These are phyloP conservation scores for Parnassius apollo DNA, from an alignment of 2,888 invertebrate species.

Conservation along the genomic window DNA sequence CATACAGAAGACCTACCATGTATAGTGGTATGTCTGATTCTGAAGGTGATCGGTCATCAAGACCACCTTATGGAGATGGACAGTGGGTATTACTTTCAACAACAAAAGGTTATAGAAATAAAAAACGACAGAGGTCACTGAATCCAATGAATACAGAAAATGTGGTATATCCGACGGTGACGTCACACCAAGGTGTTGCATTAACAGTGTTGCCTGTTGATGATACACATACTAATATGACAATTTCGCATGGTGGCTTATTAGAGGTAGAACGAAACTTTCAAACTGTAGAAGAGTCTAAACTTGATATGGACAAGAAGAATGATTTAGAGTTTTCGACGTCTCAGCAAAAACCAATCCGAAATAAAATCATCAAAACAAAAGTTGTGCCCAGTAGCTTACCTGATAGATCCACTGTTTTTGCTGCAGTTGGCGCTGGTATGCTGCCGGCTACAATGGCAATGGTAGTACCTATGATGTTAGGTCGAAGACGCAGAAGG, in stretches of 20 bases:
- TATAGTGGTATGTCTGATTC: conserved; percentile 69
- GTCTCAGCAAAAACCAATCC: conserved; percentile 53
- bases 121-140: conserved; percentile 69
- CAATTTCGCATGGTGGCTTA: conserved; percentile 86
- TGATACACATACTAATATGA: conserved; percentile 82
- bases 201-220: conserved; percentile 88
- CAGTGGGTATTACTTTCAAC: conserved; percentile 90
- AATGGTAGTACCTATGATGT: conserved; percentile 88
- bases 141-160: conserved; percentile 48
- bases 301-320: conserved; percentile 63
- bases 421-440: conserved; percentile 88
- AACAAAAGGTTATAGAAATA: conserved; percentile 87
- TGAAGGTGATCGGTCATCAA: conserved; percentile 75
- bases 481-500: conserved; percentile 76
- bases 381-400: conserved; percentile 52
- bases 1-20: conserved; percentile 68
- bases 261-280: conserved; percentile 88
- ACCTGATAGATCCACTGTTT: conserved; percentile 82
- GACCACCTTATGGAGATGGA: conserved; percentile 85
- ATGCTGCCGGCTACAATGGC: conserved; percentile 91
- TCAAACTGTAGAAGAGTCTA: conserved; percentile 84
- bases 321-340: conserved; percentile 56
- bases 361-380: conserved; percentile 54
- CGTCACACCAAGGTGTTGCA: conserved; percentile 80
- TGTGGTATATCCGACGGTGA: conserved; percentile 53